Base-by-base conservation (phyloP, 2,113 vertebrate species). In the Lepus americanus region DNA sequence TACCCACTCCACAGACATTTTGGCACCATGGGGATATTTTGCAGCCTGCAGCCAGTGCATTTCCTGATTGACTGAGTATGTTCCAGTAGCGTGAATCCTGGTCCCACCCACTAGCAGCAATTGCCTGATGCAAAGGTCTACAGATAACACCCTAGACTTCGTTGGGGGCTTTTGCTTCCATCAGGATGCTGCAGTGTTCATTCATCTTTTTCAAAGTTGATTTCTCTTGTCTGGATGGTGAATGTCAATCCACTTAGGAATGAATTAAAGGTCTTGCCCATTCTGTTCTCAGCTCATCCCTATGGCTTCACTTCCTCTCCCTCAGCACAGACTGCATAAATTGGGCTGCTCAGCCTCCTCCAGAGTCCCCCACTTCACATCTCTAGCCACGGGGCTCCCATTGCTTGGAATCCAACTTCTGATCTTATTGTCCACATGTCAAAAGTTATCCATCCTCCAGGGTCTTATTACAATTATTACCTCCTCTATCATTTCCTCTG, bases 11-110 rank as follows among this genome's bases (percentile, higher is more conserved):
- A 97, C 97, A 96, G 96, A 97, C 95, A 96, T 96, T 97, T 97
- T 98, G 98, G 98, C 98, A 97, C 84, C 93, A 79, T 82, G 97
- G 95, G 97, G 97, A 96, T 98, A 97, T 97, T 98, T 84, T 88
- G 4, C 96, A 97, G 97, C 97, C 97, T 73, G 97, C 95, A 98
- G 95, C 89, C 97, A 96, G 94, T 96, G 94, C 97, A 98, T 98
- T 89, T 97, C 96, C 96, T 97, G 98, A 97, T 97, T 98, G 97
- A 98, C 96, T 96, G 97, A 94, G 86, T 84, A 66, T 92, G 73
- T 97, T 97, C 96, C 95, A 97, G 87, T 94, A 97, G 95, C 3
- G 29, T 73, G 94, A 95, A 96, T 96, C 89, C 87, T 97, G 64
- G 95, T 98, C 89, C 97, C 96, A 96, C 93, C 95, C 82, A 80